Conservation (phyloP, 2,113 vertebrate genomes). For the Percina caprodes region DNA sequence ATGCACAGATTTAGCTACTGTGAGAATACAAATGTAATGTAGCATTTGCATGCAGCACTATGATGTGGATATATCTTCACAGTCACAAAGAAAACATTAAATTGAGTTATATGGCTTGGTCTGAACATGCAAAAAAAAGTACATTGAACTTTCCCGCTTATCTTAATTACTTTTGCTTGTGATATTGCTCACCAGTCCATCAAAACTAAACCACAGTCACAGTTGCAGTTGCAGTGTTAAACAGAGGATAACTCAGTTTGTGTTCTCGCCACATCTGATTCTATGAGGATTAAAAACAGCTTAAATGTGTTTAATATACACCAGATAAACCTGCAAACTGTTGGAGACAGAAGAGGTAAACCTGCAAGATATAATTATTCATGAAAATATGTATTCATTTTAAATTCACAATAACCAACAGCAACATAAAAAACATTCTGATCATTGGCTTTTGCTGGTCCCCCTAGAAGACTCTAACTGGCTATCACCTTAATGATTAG, state of each 20-base stretch:
- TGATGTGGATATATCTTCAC: constrained; percentile 8
- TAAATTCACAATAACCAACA: constrained; percentile 13
- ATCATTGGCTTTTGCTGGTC: background rate
- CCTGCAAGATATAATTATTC: constrained; percentile 20
- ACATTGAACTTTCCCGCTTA: constrained; percentile 45
- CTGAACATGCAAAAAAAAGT: constrained; percentile 26
- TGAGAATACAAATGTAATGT: constrained; percentile 35
- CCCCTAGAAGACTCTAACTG: constrained; percentile 2
- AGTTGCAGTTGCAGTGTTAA: constrained; percentile 19
- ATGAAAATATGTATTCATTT: constrained; percentile 27
- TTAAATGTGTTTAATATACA: constrained; percentile 15
- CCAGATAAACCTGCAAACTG: constrained; percentile 36
- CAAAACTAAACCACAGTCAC: constrained; percentile 52
- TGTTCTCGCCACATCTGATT: constrained; percentile 33
- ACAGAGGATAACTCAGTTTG: constrained; percentile 42
- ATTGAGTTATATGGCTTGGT: constrained; percentile 27
- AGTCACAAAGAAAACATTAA: constrained; percentile 43
- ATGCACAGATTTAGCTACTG: constrained; percentile 41
- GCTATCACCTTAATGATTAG: background rate
- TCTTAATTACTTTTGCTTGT: constrained; percentile 66
- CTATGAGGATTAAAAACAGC: constrained; percentile 30
- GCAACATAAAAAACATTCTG: background rate
- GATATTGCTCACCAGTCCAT: constrained; percentile 43
- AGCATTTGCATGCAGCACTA: constrained; percentile 19
- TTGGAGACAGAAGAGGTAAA: constrained; percentile 9